These are phyloP conservation scores for Hippopotamyrus pictus DNA, from an alignment of 2,797 vertebrate genomes.

Conservation along the genomic window DNA sequence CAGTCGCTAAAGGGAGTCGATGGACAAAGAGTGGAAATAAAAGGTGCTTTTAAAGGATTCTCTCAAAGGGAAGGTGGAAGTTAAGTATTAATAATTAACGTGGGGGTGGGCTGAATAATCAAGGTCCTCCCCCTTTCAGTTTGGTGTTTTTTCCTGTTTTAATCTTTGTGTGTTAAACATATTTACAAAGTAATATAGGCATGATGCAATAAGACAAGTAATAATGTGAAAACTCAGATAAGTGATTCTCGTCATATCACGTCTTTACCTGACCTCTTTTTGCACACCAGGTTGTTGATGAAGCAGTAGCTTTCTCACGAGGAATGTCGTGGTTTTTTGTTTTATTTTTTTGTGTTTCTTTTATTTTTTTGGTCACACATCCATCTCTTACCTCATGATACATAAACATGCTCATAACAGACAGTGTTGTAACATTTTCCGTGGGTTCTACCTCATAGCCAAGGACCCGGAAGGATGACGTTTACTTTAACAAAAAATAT, in stretches of 20 bases:
- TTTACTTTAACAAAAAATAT: slow-evolving; percentile 45
- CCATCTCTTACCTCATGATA: slow-evolving; percentile 72
- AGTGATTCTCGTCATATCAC: slow-evolving; percentile 73
- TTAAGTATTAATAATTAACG: slow-evolving; percentile 59
- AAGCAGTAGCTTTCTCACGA: slow-evolving; percentile 66
- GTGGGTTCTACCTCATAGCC: slow-evolving; percentile 77
- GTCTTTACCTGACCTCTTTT: slow-evolving; percentile 75
- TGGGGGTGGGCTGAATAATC: slow-evolving; percentile 64
- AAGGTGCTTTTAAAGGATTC: slow-evolving; percentile 61
- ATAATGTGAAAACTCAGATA: slow-evolving; percentile 78
- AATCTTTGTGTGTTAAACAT: slow-evolving; percentile 71
- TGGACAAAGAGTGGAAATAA: slow-evolving; percentile 38
- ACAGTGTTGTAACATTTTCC: slow-evolving; percentile 63
- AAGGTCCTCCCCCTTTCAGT: slow-evolving; percentile 53
- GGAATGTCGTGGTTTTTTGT: slow-evolving; percentile 51
- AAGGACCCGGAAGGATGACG: slow-evolving; percentile 66
- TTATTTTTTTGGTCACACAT: slow-evolving; percentile 70
- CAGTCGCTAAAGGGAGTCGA: slow-evolving; percentile 51
- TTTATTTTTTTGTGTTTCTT: slow-evolving; percentile 57
- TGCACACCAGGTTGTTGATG: slow-evolving; percentile 63
- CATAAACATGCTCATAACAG: slow-evolving; percentile 67
- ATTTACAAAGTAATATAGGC: slow-evolving; percentile 79
- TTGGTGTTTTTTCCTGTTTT: slow-evolving; percentile 56
- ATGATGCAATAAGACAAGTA: slow-evolving; percentile 74
- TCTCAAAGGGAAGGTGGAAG: slow-evolving; percentile 63